These are phyloP conservation scores for Hyaena hyaena DNA, from an alignment of 2,113 vertebrate species.

Conservation along the genomic window DNA sequence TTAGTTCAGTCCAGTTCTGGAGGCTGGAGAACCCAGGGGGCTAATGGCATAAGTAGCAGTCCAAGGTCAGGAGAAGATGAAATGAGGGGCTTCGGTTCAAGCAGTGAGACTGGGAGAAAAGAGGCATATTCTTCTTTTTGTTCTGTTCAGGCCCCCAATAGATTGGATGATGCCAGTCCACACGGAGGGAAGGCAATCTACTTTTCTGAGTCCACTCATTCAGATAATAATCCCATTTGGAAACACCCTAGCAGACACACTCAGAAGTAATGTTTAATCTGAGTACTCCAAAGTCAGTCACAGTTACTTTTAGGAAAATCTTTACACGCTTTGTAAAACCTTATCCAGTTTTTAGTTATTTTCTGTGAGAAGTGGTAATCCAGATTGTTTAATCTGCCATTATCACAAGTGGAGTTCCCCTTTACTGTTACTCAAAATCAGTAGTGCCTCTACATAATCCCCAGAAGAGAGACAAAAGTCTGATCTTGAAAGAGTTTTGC, in stretches of 20 bases:
- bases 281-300: background rate
- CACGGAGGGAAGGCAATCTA: background rate
- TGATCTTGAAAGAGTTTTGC: background rate
- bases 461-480: background rate
- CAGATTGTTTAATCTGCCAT: background rate
- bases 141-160: background rate
- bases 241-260: background rate
- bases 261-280: background rate
- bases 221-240: background rate
- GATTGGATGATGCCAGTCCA: background rate
- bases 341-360: background rate
- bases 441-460: background rate
- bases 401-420: background rate
- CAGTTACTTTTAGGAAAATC: background rate
- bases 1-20: background rate
- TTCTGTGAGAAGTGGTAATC: background rate
- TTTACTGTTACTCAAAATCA: background rate
- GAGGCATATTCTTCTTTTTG: background rate
- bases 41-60: background rate
- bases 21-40: background rate
- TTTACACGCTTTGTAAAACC: background rate
- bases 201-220: background rate
- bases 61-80: background rate
- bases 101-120: background rate
- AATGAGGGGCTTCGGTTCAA: background rate